Percentiles rank a stretch among this genome's conserved stretches.
phyloP scores from a whole-genome alignment of 2,797 vertebrate genomes.

The Sardinella longiceps region DNA sequence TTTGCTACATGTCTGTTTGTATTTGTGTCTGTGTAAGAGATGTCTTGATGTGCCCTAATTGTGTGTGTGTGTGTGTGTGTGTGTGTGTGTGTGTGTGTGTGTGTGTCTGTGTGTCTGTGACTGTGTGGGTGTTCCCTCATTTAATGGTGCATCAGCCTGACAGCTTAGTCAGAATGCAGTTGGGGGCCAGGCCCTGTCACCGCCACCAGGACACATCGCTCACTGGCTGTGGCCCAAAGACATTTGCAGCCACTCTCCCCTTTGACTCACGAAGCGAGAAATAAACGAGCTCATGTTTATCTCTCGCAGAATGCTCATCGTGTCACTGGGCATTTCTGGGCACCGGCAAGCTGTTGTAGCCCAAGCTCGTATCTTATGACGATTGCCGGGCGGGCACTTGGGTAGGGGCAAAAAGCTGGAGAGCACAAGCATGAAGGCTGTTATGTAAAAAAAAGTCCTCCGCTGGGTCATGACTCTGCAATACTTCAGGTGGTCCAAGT shows the following conservation, averaged over 20 bases:
- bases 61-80: background rate
- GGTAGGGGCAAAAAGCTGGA: too few species aligned
- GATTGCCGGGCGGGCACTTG: background rate
- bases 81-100: background rate
- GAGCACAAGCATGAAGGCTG: background rate
- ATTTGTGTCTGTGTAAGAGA: slow-evolving; percentile 48
- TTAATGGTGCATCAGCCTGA: background rate
- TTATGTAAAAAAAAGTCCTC: slow-evolving; percentile 15
- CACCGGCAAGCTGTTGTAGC: background rate
- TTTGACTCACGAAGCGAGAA: background rate
- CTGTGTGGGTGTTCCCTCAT: slow-evolving; percentile 6
- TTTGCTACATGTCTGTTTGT: slow-evolving; percentile 42
- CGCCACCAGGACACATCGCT: background rate
- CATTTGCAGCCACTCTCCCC: background rate
- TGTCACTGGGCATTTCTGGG: background rate
- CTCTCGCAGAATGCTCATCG: background rate
- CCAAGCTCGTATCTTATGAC: background rate
- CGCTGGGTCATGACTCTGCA: slow-evolving; percentile 29
- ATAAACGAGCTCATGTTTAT: background rate
- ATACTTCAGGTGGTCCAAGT: slow-evolving; percentile 31
- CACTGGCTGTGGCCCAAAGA: background rate
- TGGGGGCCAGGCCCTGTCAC: background rate
- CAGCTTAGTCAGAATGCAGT: background rate
- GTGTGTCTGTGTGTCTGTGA: background rate
- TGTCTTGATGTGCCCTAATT: slow-evolving; percentile 45